Conservation (phyloP, 1,140 invertebrate genomes). For the silkworm (Bombyx mori) region ASM3026992v2 NC_085115.1:5998001-5998500, state of each 20-base stretch:
- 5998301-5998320: too few relatives aligned
- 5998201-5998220: too few relatives aligned
- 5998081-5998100: conserved; percentile 18
- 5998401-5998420: conserved; percentile 20
- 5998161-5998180: background rate
- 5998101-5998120: conserved; percentile 20
- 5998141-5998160: conserved; percentile 8
- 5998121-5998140: conserved; percentile 16
- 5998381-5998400: conserved; percentile 4
- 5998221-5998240: too few relatives aligned
- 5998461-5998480: conserved; percentile 33
- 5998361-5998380: background rate
- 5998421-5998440: conserved; percentile 15
- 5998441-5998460: conserved; percentile 28
- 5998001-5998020: conserved; percentile 49
- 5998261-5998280: too few relatives aligned
- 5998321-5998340: too few relatives aligned
- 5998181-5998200: too few relatives aligned
- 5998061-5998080: conserved; percentile 27
- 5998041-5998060: conserved; percentile 26
- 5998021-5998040: conserved; percentile 37
- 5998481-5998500: conserved; percentile 27
- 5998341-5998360: background rate
- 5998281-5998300: too few relatives aligned
- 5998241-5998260: too few relatives aligned